These are phyloP conservation scores for Nephila pilipes DNA, from an alignment of 1,140 invertebrate genomes.

Conservation along the genomic window DNA sequence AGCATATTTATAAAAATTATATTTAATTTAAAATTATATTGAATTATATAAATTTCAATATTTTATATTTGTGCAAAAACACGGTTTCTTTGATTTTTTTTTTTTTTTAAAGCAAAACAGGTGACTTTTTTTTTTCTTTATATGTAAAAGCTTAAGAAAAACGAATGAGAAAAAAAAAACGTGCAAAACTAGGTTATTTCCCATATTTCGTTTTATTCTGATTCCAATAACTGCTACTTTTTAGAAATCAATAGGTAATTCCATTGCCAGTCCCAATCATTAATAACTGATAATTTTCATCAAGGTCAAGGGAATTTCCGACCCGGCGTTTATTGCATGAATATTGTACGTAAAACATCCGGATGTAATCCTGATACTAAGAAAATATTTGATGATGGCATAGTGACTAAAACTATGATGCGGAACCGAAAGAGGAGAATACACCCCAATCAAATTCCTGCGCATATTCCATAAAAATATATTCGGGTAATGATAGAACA, in stretches of 20 bases:
- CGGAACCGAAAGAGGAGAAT: not conserved
- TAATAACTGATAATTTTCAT: not conserved
- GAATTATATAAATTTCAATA: no score
- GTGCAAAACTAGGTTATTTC: not conserved
- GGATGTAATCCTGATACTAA: not conserved
- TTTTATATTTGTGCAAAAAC: no score
- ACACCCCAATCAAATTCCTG: not conserved
- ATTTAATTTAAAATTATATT: no score
- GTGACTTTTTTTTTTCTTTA: not conserved
- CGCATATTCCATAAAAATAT: not conserved
- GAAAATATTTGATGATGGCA: not conserved
- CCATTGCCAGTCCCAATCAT: not conserved
- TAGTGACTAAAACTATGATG: not conserved
- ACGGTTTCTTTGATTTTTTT: no score
- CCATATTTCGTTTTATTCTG: not conserved
- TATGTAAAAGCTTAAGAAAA: not conserved
- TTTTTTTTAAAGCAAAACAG: not conserved
- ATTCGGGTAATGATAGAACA: not conserved
- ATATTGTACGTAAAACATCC: slow-evolving; percentile 4
- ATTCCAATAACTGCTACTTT: not conserved
- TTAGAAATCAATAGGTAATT: not conserved
- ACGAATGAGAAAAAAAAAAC: not conserved
- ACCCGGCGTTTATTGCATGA: not conserved
- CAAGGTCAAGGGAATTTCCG: not conserved
- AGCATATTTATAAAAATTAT: no score